Percentiles rank a stretch among this genome's conserved stretches.
These are phyloP conservation scores for Piprites chloris DNA, from an alignment of 2,113 vertebrate genomes.

Conservation along the genomic window DNA sequence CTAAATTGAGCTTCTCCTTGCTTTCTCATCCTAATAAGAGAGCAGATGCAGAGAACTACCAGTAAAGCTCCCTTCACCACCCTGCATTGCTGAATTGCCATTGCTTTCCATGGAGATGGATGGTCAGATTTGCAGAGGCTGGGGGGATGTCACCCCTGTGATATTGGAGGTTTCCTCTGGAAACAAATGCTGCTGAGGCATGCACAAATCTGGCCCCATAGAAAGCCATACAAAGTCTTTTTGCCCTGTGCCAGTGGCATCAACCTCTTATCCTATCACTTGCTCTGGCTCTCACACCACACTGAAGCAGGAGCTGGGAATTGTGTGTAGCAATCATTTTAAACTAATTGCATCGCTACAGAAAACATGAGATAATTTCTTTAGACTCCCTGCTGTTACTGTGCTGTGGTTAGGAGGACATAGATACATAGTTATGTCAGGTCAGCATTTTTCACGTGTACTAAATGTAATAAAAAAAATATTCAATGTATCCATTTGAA, in stretches of 20 bases:
- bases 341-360: not conserved
- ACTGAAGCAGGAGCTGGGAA: not conserved
- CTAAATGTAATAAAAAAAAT: conserved; percentile 49
- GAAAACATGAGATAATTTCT: not conserved
- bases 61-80: not conserved
- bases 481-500: conserved; percentile 10
- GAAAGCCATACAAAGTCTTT: not conserved
- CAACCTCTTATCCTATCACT: not conserved
- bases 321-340: not conserved
- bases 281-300: not conserved
- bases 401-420: not conserved
- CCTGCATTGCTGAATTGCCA: rapidly evolving
- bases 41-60: not conserved
- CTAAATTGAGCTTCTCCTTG: not conserved
- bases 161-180: not conserved
- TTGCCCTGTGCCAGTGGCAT: not conserved
- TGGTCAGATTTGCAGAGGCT: not conserved
- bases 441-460: conserved; percentile 23
- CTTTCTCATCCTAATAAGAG: not conserved
- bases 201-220: not conserved
- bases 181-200: rapidly evolving
- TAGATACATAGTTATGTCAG: not conserved
- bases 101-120: not conserved
- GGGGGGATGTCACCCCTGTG: rapidly evolving
- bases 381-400: not conserved